Conservation (phyloP, 2,888 invertebrate genomes). For the Agrotis segetum region DNA sequence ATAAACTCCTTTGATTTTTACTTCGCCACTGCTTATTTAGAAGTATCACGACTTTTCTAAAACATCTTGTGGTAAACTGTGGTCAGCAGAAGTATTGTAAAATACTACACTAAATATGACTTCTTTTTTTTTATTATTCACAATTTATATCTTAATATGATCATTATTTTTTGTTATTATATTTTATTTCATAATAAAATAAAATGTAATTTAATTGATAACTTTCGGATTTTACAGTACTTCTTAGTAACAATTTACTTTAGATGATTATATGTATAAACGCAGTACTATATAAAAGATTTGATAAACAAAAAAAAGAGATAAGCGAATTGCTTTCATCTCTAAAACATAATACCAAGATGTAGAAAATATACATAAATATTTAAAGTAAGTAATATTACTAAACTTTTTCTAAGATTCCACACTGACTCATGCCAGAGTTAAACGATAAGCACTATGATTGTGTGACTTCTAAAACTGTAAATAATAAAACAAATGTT, state of each 20-base stretch:
- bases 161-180: neutral
- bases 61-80: neutral
- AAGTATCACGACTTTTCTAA: neutral
- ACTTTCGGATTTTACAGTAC: conserved; percentile 2
- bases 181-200: neutral
- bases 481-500: conserved; percentile 37
- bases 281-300: too few relatives aligned
- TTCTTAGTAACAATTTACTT: neutral
- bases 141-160: too few relatives aligned
- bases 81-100: conserved; percentile 3
- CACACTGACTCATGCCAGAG: conserved; percentile 29
- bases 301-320: too few relatives aligned
- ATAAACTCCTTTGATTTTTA: neutral
- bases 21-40: neutral
- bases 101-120: too few relatives aligned
- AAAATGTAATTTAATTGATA: neutral
- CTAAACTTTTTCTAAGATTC: conserved; percentile 30
- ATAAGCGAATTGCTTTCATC: neutral
- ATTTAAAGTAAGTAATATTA: neutral
- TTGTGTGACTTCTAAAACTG: conserved; percentile 46
- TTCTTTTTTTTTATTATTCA: neutral
- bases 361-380: neutral
- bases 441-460: conserved; percentile 21
- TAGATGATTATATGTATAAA: neutral
- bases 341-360: neutral